Base-by-base conservation (phyloP, 2,113 vertebrate species). In the Xenopus laevis region DNA sequence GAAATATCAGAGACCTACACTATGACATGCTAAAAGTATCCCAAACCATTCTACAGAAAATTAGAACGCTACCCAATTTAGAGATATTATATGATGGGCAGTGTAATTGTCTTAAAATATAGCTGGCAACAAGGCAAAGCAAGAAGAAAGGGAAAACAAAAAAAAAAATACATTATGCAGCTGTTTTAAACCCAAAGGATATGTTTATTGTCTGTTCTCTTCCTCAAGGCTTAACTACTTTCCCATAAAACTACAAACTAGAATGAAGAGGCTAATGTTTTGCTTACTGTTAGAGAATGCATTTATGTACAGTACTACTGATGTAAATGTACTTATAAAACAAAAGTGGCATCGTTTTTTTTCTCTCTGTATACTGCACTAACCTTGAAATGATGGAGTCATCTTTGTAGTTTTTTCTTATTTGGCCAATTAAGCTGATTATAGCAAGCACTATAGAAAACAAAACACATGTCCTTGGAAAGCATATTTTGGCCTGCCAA, bases 141-240 rank as follows among this genome's bases (percentile, higher is more conserved):
- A 69, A 62, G 65, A 45, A 46, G 44, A 27, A 9, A 44, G 69
- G 66, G 33, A 76, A 11, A 52, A 46, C 30, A n/a, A n/a, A 60
- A 18, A 17, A 30, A 69, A 53, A 69, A 68, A n/a, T 55, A 62
- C 66, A 77, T 77, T 70, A 77, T 70, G 27, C 66, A 77, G 74
- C 74, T 77, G 74, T 77, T 60, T 75, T 45, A 77, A 70, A 77
- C 74, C 74, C 66, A 64, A 70, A 77, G 74, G 74, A 77, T 70
- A 77, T 64, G 74, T 60, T 77, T 64, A 77, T 70, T 77, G 74
- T 77, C 67, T 77, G 30, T 70, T 63, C 30, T 68, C 2, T 65
- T 68, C 13, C 65, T 75, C 46, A 50, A 33, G 52, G 65, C 58
- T 47, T 66, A 76, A 69, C 58, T 69, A 76, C 57, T 76, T 69